phyloP scores from a whole-genome alignment of 2,888 invertebrate species.

The Cantharis nigra region DNA sequence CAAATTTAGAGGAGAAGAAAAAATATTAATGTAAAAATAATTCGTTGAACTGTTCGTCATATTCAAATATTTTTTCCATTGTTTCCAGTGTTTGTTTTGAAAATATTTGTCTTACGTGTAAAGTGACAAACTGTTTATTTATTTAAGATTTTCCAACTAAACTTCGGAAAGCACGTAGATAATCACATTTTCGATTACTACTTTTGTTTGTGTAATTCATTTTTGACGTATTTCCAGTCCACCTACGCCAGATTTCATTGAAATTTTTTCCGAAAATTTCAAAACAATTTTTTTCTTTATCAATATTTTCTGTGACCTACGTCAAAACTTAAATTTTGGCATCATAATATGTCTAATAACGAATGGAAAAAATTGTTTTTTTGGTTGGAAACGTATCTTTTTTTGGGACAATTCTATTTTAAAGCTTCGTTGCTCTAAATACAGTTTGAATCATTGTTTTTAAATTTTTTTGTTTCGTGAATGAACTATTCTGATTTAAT shows the following conservation, averaged over 20 bases:
- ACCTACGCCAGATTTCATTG: neutral
- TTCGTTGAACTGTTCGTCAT: neutral
- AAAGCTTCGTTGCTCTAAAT: neutral
- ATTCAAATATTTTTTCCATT: neutral
- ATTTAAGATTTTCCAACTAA: neutral
- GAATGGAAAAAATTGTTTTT: neutral
- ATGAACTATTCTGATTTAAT: neutral
- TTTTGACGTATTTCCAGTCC: neutral
- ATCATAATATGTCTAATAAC: neutral
- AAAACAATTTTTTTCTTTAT: neutral
- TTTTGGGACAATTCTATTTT: neutral
- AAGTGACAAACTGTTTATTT: neutral
- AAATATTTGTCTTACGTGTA: neutral
- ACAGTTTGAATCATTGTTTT: neutral
- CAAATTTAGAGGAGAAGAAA: neutral
- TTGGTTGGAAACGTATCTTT: neutral
- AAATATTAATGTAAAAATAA: neutral
- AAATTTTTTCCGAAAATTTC: neutral
- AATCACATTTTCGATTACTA: neutral
- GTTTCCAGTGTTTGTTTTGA: neutral
- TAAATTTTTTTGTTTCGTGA: neutral
- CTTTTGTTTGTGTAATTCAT: neutral
- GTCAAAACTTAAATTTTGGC: neutral
- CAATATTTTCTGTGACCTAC: neutral
- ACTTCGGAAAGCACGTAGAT: neutral